These are phyloP conservation scores for Geotrypetes seraphini DNA, from an alignment of 2,797 vertebrate species.

Conservation along the genomic window DNA sequence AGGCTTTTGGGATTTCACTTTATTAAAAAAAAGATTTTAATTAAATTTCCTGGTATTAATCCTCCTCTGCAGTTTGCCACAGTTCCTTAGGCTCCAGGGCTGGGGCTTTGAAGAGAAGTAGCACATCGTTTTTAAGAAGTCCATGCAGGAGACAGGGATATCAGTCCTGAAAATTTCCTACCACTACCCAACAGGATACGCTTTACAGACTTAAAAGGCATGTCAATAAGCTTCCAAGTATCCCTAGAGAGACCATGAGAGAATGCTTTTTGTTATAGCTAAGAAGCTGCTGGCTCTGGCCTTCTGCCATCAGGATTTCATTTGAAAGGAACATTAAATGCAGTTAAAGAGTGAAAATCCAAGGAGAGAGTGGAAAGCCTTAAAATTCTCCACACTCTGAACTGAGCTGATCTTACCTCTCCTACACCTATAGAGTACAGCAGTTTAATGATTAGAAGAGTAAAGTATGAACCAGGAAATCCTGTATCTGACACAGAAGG, in stretches of 20 bases:
- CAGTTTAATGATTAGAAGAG: too few species aligned
- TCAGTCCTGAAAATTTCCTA: constrained; percentile 16
- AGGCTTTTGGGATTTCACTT: too few species aligned
- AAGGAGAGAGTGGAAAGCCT: constrained; percentile 29
- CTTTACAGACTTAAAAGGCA: constrained; percentile 36
- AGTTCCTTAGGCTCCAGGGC: neutral
- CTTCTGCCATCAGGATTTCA: constrained; percentile 47
- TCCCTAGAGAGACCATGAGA: constrained; percentile 20
- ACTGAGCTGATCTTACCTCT: too few species aligned
- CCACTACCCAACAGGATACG: constrained; percentile 29
- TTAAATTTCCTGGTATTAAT: too few species aligned
- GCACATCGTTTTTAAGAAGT: constrained; percentile 10
- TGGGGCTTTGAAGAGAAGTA: constrained; percentile 7
- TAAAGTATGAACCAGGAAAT: too few species aligned
- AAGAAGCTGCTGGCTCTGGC: constrained; percentile 45
- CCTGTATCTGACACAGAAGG: too few species aligned
- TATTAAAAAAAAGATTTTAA: too few species aligned
- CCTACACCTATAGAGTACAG: too few species aligned
- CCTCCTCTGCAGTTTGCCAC: too few species aligned
- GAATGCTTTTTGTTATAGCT: constrained; percentile 42
- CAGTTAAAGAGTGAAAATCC: constrained; percentile 25
- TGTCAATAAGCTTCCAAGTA: too few species aligned
- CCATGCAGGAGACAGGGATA: constrained; percentile 15
- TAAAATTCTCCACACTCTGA: constrained; percentile 17
- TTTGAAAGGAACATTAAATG: constrained; percentile 46